These are phyloP conservation scores for Ennomos quercinarius DNA, from an alignment of 2,888 invertebrate genomes.

Conservation along the genomic window DNA sequence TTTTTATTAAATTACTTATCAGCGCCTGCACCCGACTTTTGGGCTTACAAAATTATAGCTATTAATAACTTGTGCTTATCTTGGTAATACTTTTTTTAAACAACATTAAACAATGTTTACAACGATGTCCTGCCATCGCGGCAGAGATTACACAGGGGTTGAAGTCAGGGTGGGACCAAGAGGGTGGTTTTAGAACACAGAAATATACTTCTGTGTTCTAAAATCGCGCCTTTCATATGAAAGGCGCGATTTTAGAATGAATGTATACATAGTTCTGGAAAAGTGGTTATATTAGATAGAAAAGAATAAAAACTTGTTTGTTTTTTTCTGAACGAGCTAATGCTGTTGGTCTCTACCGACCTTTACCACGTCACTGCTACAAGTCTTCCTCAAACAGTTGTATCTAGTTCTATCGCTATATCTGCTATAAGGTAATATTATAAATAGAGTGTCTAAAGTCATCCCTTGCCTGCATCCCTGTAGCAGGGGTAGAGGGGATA, in stretches of 20 bases:
- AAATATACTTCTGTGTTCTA: too few species aligned
- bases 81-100: slow-evolving; percentile 52
- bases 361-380: too few species aligned
- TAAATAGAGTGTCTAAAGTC: background rate
- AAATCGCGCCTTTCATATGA: too few species aligned
- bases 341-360: too few species aligned
- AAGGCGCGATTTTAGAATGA: too few species aligned
- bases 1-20: slow-evolving; percentile 26
- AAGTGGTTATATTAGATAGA: too few species aligned
- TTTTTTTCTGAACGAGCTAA: too few species aligned
- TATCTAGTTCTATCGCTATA: too few species aligned
- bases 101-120: slow-evolving; percentile 59
- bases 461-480: slow-evolving; percentile 7
- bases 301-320: too few species aligned
- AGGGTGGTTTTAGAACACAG: slow-evolving; percentile 11
- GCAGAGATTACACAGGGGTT: slow-evolving; percentile 55
- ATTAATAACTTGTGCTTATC: slow-evolving; percentile 49
- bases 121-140: slow-evolving; percentile 44
- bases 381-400: too few species aligned
- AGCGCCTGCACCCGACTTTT: slow-evolving; percentile 24
- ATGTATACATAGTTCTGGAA: too few species aligned
- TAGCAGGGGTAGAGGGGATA: slow-evolving; percentile 38
- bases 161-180: slow-evolving; percentile 5
- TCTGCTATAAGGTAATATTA: too few species aligned
- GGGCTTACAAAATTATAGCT: slow-evolving; percentile 38